Base-by-base conservation (phyloP, 2,797 vertebrate species). In the Oryzias dopingdopingensis region DNA sequence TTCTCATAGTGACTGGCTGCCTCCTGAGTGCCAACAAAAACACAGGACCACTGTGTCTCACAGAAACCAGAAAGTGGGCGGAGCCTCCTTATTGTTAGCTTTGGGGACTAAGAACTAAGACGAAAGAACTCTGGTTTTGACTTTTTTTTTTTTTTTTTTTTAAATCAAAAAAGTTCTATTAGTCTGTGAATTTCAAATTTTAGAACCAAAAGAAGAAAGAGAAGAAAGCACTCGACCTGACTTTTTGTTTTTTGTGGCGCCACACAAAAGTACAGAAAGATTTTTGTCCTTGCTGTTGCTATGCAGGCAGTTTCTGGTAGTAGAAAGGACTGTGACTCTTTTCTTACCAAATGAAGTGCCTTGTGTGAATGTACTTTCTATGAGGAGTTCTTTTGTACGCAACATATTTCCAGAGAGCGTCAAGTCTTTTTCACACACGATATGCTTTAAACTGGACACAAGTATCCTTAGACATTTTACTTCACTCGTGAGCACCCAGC, bases 301-400 rank as follows among this genome's bases (percentile, higher is more conserved):
- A 94, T 94, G 93, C 94, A 94, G 94, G 94, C 90, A 87, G 88
- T 92, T 88, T 92, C 68, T 91, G 92, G 91, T 92, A 86, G 79
- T 79, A 80, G 87, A 90, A 92, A 94, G 92, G 92, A 92, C 93
- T 88, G 89, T 88, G 92, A 92, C 91, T 87, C 81, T 91, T 92
- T 93, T 93, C 93, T 91, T 93, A 93, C 93, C 88, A 90, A 94
- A 94, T 91, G 90, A 99, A 99, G 97, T 98, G 97, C 97, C 97
- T 99, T 98, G 87, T 95, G 91, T 93, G 93, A 94, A 93, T 94
- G 95, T 94, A 92, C 89, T 95, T 97, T 97, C 93, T 95, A 95
- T 84, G 90, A 77, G 89, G 91, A 89, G 71, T 77, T 79, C 67
- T 96, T 97, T 98, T 98, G 90, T 98, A 98, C 86, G 86, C 89